Percentiles rank a stretch among this genome's conserved stretches.
Conservation (phyloP, 2,888 invertebrate genomes). For the Argyresthia goedartella region DNA sequence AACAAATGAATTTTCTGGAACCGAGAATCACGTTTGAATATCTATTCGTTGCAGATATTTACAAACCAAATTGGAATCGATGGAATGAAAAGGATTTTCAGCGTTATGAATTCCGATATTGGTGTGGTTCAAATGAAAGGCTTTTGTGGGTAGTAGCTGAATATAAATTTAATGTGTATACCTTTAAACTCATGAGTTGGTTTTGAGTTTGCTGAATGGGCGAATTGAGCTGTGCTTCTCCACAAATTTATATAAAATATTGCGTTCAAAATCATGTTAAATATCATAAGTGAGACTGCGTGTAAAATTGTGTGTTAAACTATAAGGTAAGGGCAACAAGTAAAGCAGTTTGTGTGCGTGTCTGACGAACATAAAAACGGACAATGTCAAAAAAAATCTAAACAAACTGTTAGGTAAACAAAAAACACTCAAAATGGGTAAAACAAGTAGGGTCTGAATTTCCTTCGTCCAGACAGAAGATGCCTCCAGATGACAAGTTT, state of each 20-base stretch:
- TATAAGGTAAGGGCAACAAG: too few relatives aligned
- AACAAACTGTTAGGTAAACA: too few relatives aligned
- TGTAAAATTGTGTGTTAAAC: not conserved
- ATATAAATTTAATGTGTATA: not conserved
- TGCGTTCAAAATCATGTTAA: too few relatives aligned
- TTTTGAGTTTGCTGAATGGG: not conserved
- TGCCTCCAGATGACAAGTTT: too few relatives aligned
- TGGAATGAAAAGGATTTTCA: not conserved
- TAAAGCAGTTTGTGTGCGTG: not conserved
- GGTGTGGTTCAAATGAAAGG: not conserved
- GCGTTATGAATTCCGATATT: not conserved
- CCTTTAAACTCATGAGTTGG: not conserved
- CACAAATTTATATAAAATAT: not conserved
- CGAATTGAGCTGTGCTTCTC: not conserved
- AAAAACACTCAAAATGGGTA: too few relatives aligned
- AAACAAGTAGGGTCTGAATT: too few relatives aligned
- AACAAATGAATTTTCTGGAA: not conserved
- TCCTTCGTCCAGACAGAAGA: too few relatives aligned
- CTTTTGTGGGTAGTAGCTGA: not conserved
- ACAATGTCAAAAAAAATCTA: too few relatives aligned
- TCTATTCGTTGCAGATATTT: not conserved
- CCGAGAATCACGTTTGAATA: not conserved
- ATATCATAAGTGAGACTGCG: too few relatives aligned
- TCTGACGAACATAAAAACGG: not conserved
- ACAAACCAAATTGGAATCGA: slow-evolving; percentile 1